Conservation (phyloP, 2,113 vertebrate species). For the Megaceryle torquata region DNA sequence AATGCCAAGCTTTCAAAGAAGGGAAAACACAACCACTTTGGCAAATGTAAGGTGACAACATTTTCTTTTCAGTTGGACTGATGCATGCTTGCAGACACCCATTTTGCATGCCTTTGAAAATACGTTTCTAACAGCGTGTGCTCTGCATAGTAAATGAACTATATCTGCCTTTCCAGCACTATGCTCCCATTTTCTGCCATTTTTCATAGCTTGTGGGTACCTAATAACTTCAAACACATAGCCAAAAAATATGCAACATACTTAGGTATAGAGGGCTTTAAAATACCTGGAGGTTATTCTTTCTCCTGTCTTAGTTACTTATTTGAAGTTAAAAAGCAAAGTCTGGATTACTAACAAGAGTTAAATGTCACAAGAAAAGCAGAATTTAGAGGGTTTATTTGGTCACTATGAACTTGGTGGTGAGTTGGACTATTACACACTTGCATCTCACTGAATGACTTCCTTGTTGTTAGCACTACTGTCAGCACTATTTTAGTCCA, state of each 20-base stretch:
- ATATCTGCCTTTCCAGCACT: background rate
- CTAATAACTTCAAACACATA: background rate
- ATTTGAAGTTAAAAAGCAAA: background rate
- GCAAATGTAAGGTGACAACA: background rate
- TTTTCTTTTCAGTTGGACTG: background rate
- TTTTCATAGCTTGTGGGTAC: background rate
- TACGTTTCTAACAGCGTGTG: background rate
- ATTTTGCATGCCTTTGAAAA: background rate
- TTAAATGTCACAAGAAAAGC: background rate
- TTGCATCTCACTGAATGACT: background rate
- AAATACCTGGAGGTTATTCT: background rate
- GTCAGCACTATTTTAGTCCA: background rate
- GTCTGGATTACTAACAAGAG: background rate
- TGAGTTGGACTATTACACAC: background rate
- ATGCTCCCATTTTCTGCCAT: background rate
- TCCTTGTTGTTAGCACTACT: background rate
- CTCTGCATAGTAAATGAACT: background rate
- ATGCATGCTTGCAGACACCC: background rate
- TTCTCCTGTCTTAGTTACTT: background rate
- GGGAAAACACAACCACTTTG: slow-evolving; percentile 33
- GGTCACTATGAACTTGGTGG: background rate
- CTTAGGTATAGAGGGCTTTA: background rate
- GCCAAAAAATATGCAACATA: background rate
- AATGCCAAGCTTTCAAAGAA: slow-evolving; percentile 38
- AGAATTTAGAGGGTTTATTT: background rate